phyloP scores from a whole-genome alignment of 1,140 invertebrate genomes.

The Elysia chlorotica region DNA sequence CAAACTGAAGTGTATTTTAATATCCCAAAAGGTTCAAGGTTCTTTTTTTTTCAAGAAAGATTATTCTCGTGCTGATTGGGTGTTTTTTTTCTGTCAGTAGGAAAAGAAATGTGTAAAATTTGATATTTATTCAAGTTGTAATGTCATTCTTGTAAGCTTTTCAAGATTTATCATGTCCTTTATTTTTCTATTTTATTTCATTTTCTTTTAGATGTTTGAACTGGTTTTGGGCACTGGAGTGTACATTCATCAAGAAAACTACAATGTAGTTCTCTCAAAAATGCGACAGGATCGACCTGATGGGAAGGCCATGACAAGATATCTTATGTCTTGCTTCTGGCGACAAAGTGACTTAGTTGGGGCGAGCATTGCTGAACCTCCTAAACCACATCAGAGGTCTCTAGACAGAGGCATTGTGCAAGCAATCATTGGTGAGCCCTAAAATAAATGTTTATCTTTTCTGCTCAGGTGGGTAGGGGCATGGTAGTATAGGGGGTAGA shows the following conservation, averaged over 20 bases:
- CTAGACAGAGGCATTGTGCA: conserved; percentile 28
- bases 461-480: no score
- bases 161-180: no score
- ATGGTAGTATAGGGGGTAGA: no score
- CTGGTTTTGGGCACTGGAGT: conserved; percentile 26
- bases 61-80: no score
- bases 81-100: no score
- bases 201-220: conserved; percentile 26
- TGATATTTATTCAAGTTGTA: no score
- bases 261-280: conserved; percentile 25
- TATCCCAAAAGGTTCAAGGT: no score
- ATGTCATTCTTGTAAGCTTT: no score
- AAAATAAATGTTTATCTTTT: no score
- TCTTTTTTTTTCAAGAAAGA: no score
- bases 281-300: conserved; percentile 27
- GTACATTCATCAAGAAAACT: conserved; percentile 32
- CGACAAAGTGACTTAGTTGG: conserved; percentile 28
- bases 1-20: no score
- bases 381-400: conserved; percentile 27
- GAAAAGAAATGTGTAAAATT: no score
- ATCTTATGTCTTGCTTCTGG: conserved; percentile 34
- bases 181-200: not conserved
- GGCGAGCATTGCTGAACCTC: conserved; percentile 30
- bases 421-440: conserved; percentile 31
- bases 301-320: conserved; percentile 31